These are phyloP conservation scores for Pristionchus arcanus DNA, from an alignment of 2,888 invertebrate genomes.

Conservation along the genomic window DNA sequence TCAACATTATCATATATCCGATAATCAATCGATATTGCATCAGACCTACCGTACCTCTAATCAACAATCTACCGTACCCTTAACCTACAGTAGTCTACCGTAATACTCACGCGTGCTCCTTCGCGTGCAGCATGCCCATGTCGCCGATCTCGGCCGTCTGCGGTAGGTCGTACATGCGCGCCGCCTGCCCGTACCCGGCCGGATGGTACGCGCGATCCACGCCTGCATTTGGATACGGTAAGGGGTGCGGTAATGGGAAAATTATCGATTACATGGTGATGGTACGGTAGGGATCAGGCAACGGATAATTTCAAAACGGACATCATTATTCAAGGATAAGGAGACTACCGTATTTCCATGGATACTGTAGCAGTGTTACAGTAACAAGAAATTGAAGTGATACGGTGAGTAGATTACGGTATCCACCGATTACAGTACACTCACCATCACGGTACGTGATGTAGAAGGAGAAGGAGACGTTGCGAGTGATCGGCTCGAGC, in stretches of 20 bases:
- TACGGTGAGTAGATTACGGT: conserved; percentile 8
- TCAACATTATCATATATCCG: not conserved
- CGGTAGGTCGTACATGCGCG: not conserved
- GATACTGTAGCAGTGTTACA: too few species aligned
- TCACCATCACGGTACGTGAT: conserved; percentile 9
- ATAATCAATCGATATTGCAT: not conserved
- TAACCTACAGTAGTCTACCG: too few species aligned
- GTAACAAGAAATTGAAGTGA: too few species aligned
- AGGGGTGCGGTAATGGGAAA: not conserved
- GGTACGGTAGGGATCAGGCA: too few species aligned
- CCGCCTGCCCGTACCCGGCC: not conserved
- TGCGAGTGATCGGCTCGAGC: conserved; percentile 29
- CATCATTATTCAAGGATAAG: too few species aligned
- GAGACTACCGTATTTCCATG: too few species aligned
- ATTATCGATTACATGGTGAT: too few species aligned
- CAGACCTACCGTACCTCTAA: not conserved
- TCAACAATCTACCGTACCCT: not conserved
- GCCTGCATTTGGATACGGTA: not conserved
- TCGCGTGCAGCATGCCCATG: conserved; percentile 48
- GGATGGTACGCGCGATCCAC: conserved; percentile 2
- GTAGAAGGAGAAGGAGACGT: conserved; percentile 43
- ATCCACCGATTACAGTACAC: not conserved
- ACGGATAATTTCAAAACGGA: too few species aligned
- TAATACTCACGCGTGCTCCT: conserved; percentile 44
- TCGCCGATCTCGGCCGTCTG: conserved; percentile 9